Base-by-base conservation (phyloP, 2,888 invertebrate genomes). In the Actias luna region DNA sequence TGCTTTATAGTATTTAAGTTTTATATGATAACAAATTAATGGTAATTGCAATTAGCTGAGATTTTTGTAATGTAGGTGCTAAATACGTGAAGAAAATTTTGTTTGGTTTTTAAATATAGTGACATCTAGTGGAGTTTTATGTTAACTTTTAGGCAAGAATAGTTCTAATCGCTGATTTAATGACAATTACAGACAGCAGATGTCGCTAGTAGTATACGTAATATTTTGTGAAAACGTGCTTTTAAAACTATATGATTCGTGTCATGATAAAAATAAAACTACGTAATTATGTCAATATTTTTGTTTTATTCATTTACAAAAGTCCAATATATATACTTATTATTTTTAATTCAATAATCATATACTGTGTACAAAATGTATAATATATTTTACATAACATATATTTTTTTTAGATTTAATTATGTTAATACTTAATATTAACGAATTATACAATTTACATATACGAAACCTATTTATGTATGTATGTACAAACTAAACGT, bases 401-500 rank as follows among this genome's bases (percentile, higher is more conserved):
- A 29, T 29, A n/a, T n/a, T n/a, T n/a, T 29, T 55, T 27, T 27
- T 55, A n/a, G 1, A 16, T 55, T 29, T 29, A 55, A 29, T 55
- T 55, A 55, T 14, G 29, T 29, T n/a, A 55, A 29, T 29, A 55
- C 55, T 27, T 55, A 55, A 29, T n/a, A 29, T 5, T 55, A 4
- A 62, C 25, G 31, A 62, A 58, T 57, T 62, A 62, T 60, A 67
- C n/a, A 58, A 61, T 72, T 71, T 76, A n/a, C n/a, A n/a, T n/a
- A 70, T 75, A 76, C 66, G 75, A 75, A 70, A 73, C 72, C 71
- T 76, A 73, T 71, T 70, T 76, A 63, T 76, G 74, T 73, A 76
- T 74, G 22, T 46, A 50, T 50, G 46, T 50, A 77, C 72, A 74
- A 79, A 78, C 77, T 75, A 50, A 25, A 22, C 25, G 16, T 50